Conservation (phyloP, 2,888 invertebrate genomes). For the Omphaloscelis lunosa region DNA sequence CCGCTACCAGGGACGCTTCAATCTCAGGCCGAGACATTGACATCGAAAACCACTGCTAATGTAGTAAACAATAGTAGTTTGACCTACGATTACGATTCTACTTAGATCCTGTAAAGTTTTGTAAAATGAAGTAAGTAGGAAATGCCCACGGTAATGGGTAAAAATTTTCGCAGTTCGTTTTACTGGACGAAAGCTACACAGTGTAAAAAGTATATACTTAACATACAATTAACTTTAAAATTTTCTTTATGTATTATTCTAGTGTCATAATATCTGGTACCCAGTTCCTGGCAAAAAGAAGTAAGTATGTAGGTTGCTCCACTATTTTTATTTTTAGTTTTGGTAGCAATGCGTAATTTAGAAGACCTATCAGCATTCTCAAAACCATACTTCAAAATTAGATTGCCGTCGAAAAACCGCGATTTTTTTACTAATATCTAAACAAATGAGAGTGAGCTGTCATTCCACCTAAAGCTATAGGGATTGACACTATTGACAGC, state of each 20-base stretch:
- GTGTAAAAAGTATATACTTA: not conserved
- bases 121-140: no score
- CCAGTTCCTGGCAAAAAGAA: not conserved
- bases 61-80: not conserved
- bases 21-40: not conserved
- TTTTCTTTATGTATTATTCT: not conserved
- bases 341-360: not conserved
- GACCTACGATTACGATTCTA: not conserved
- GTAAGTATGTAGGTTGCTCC: not conserved
- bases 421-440: no score
- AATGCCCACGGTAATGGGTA: not conserved
- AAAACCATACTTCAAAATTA: not conserved
- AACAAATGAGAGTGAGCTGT: not conserved
- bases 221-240: not conserved
- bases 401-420: no score
- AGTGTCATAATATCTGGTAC: not conserved
- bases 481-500: not conserved
- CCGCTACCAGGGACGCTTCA: not conserved
- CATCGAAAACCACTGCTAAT: not conserved
- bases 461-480: not conserved
- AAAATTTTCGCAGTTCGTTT: not conserved
- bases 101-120: not conserved
- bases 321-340: no score
- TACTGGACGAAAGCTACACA: not conserved
- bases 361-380: not conserved